Conservation (phyloP, 2,797 vertebrate species). For the Ctenosaura bakeri region DNA sequence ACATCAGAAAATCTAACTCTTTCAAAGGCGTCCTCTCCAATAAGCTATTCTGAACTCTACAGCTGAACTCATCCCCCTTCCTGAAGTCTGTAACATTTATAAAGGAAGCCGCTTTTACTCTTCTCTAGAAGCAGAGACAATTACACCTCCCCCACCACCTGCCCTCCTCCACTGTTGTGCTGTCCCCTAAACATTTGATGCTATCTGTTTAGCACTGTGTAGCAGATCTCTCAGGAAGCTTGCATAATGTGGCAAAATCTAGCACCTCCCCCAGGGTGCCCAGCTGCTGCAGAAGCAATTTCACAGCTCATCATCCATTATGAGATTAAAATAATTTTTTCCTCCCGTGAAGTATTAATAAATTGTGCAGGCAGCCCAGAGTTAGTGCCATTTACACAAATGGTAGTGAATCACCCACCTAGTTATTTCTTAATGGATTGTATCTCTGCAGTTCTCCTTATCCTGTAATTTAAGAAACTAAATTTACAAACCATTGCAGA, state of each 20-base stretch:
- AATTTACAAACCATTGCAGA: constrained; percentile 61
- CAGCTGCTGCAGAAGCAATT: constrained; percentile 75
- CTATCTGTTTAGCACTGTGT: constrained; percentile 66
- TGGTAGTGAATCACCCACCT: constrained; percentile 70
- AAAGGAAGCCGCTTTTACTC: constrained; percentile 1
- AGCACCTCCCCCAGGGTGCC: constrained; percentile 74
- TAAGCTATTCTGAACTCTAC: not conserved
- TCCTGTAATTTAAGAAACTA: constrained; percentile 66
- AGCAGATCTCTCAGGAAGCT: constrained; percentile 63
- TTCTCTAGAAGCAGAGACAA: not conserved
- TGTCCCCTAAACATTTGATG: constrained; percentile 42
- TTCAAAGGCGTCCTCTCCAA: not conserved
- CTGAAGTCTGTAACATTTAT: not conserved
- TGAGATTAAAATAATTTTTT: constrained; percentile 75
- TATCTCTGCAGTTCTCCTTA: constrained; percentile 66
- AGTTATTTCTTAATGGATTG: constrained; percentile 77
- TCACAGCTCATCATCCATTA: constrained; percentile 77
- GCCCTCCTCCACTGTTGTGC: not conserved
- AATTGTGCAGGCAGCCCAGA: constrained; percentile 72
- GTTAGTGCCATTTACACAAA: constrained; percentile 73
- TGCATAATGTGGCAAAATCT: constrained; percentile 72
- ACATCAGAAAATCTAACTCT: constrained; percentile 6
- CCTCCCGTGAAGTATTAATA: constrained; percentile 76
- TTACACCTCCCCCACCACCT: not conserved
- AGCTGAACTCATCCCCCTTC: not conserved